Conservation (phyloP, 1,140 invertebrate species). For the Cotesia chilonis region DNA sequence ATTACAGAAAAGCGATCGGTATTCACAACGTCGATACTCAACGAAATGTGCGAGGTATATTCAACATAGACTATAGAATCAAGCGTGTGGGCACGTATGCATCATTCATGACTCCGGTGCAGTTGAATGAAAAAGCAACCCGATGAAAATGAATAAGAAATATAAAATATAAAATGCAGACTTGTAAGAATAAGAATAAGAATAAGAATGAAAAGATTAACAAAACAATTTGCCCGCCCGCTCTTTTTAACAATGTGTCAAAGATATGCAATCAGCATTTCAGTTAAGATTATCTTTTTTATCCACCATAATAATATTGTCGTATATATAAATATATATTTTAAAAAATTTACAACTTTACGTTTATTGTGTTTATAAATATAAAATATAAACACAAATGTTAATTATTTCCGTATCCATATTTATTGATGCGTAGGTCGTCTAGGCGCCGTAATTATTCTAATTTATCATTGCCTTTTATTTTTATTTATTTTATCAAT, state of each 20-base stretch:
- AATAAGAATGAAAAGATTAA: not conserved
- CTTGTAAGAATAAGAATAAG: not conserved
- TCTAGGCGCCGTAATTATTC: slow-evolving; percentile 9
- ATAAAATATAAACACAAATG: not conserved
- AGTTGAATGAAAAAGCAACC: slow-evolving; percentile 8
- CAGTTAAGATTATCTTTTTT: no score
- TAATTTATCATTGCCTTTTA: not conserved
- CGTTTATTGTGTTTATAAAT: no score
- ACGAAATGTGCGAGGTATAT: not conserved
- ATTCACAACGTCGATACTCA: slow-evolving; percentile 18
- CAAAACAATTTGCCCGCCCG: slow-evolving; percentile 7
- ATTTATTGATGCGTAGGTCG: slow-evolving; percentile 14
- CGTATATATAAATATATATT: no score
- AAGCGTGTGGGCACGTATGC: slow-evolving; percentile 22
- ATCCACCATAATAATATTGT: no score
- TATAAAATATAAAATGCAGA: not conserved
- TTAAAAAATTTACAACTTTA: no score
- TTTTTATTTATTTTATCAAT: slow-evolving; percentile 10
- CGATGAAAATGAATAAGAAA: slow-evolving; percentile 8
- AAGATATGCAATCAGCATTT: slow-evolving; percentile 10
- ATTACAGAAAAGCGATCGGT: slow-evolving; percentile 27
- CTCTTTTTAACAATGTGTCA: slow-evolving; percentile 18
- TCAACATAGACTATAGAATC: no score
- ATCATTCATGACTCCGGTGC: slow-evolving; percentile 26
- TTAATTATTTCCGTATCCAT: slow-evolving; percentile 8